Conservation (phyloP, 2,797 vertebrate species). For the Astyanax mexicanus region DNA sequence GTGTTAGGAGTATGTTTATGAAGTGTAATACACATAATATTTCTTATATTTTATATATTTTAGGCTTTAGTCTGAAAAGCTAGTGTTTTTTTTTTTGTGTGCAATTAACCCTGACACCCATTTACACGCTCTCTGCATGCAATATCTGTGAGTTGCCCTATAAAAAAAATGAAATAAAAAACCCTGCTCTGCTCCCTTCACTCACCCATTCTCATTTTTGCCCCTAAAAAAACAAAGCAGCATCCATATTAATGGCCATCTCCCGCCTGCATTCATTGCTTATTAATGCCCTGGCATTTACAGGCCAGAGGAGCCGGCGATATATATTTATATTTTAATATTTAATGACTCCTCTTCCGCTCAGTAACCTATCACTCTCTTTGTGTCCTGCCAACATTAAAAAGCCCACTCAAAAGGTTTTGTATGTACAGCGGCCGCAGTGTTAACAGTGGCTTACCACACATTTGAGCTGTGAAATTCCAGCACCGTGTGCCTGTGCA, state of each 20-base stretch:
- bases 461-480: neutral
- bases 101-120: neutral
- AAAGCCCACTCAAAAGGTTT: neutral
- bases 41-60: neutral
- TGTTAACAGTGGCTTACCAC: neutral
- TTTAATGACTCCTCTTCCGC: conserved; percentile 36
- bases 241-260: conserved; percentile 32
- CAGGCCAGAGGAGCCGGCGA: conserved; percentile 24
- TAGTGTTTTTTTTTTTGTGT: neutral
- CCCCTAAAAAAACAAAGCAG: conserved; percentile 7
- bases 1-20: too few species aligned
- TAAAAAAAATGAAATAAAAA: neutral
- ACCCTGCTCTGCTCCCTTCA: conserved; percentile 11
- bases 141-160: neutral
- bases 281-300: conserved; percentile 56
- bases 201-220: conserved; percentile 26
- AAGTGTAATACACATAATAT: too few species aligned
- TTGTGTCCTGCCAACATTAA: conserved; percentile 12
- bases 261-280: conserved; percentile 48
- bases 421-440: conserved; percentile 12
- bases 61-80: neutral
- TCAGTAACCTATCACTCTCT: conserved; percentile 30
- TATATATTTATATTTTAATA: conserved; percentile 54
- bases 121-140: neutral
- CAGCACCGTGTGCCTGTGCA: neutral